Base-by-base conservation (phyloP, 2,888 invertebrate genomes). In the Torymus auratus region DNA sequence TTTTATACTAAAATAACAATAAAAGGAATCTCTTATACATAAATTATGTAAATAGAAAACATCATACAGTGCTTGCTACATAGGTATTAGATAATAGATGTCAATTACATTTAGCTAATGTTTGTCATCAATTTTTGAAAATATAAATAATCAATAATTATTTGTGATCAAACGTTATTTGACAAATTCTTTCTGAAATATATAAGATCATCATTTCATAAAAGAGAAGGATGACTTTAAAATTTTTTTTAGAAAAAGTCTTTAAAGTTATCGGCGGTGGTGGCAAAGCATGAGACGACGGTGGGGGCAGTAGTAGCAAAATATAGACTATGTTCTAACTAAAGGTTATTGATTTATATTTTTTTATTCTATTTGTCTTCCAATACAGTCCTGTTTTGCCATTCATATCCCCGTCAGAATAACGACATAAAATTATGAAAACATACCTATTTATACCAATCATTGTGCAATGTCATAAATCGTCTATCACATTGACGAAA, bases 251-350 rank as follows among this genome's bases (percentile, higher is more conserved):
- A 73, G 69, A 60, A 60, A 56, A 64, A 81, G 53, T 69, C 52
- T 70, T 78, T n/a, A 60, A 23, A 62, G 41, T 64, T 14, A 52
- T 68, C 20, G 67, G 60, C 72, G 78, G 82, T 79, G 82, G 82
- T 82, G 82, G 82, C 82, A 82, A 82, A 82, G 82, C 82, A 82
- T 79, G 82, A 68, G 69, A 68, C 68, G 76, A 28, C 50, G 65
- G 41, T 12, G 76, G 70, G 78, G 69, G 56, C 60, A 72, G 62
- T 73, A 77, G 81, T 81, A 74, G 64, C 53, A 62, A 71, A 28
- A 55, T 41, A 20, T 55, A 77, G 28, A 11, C 14, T 17, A 50
- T 72, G 28, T 23, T 56, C 68, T 77, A 70, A 60, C 55, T 81
- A 10, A 71, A 69, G 73, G 68, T 72, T 72, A 60, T 76, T 72